Conservation (phyloP, 2,113 vertebrate genomes). For the Falcunculus frontatus region DNA sequence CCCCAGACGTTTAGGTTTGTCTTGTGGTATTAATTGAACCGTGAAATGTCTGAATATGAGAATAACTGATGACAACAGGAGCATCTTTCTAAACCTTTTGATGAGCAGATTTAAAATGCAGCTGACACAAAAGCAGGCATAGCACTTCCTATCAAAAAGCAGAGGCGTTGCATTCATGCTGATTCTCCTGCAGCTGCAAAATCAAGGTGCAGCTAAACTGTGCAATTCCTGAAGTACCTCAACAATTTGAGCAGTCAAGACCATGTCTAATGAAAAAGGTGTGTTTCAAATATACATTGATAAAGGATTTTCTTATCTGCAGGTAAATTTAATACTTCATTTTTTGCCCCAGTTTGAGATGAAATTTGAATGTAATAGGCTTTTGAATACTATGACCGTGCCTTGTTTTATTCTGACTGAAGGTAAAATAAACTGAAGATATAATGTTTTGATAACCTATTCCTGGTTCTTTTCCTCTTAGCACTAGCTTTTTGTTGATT, state of each 20-base stretch:
- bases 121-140: neutral
- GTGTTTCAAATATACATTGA: neutral
- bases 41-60: neutral
- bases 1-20: neutral
- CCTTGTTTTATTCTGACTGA: neutral
- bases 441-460: neutral
- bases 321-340: neutral
- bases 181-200: neutral
- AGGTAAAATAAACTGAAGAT: neutral
- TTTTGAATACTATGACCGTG: neutral
- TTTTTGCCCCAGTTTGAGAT: neutral
- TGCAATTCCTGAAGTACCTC: neutral
- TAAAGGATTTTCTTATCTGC: neutral
- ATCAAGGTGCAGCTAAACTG: neutral
- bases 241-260: neutral
- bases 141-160: neutral
- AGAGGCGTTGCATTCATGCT: neutral
- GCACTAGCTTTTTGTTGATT: fast-evolving
- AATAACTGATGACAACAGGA: neutral
- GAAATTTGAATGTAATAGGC: neutral
- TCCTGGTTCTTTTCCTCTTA: neutral
- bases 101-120: neutral
- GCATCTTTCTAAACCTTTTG: neutral
- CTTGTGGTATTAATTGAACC: neutral
- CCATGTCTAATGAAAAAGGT: neutral